These are phyloP conservation scores for Tretioscincus oriximinensis DNA, from an alignment of 2,113 vertebrate species.

Conservation along the genomic window DNA sequence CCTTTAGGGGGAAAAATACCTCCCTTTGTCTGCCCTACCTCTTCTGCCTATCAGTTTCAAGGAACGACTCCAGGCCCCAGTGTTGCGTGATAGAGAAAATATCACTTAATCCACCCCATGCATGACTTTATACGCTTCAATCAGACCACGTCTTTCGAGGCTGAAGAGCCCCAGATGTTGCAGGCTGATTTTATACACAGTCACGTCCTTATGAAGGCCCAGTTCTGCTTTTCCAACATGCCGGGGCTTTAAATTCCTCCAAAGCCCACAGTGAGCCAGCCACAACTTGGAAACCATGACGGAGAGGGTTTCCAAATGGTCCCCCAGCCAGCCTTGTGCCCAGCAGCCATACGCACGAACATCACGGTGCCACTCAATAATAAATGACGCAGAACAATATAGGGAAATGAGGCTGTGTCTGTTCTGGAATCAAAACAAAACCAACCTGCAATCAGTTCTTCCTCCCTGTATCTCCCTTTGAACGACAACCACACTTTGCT, in stretches of 20 bases:
- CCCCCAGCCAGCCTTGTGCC: not conserved
- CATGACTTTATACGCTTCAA: too few relatives aligned
- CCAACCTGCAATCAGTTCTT: not conserved
- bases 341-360: not conserved
- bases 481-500: not conserved
- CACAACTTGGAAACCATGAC: not conserved
- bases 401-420: rapidly evolving
- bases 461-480: not conserved
- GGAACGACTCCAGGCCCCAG: too few relatives aligned
- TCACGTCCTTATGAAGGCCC: not conserved
- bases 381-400: not conserved
- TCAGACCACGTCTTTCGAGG: too few relatives aligned
- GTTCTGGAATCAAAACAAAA: not conserved
- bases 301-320: too few relatives aligned
- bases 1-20: too few relatives aligned
- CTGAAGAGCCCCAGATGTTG: too few relatives aligned
- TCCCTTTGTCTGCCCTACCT: too few relatives aligned
- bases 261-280: not conserved
- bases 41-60: too few relatives aligned
- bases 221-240: not conserved
- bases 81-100: too few relatives aligned
- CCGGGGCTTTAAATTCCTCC: rapidly evolving
- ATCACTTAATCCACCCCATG: too few relatives aligned
- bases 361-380: not conserved
- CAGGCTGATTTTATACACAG: too few relatives aligned